phyloP scores from a whole-genome alignment of 2,888 invertebrate genomes.

The Formica aserva region DNA sequence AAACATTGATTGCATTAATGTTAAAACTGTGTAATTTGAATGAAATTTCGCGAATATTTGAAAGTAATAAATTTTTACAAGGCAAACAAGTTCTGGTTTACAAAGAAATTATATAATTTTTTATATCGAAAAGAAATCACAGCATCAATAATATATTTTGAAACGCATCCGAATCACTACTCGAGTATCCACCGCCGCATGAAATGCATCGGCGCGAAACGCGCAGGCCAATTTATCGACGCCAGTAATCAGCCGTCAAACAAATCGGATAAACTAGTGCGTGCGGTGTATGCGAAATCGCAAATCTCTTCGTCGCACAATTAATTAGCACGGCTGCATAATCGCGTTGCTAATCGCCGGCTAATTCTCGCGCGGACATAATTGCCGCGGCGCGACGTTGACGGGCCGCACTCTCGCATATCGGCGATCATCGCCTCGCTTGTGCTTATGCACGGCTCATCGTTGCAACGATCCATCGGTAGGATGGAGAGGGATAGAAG shows the following conservation, averaged over 20 bases:
- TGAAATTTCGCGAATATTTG: not conserved
- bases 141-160: not conserved
- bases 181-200: not conserved
- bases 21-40: not conserved
- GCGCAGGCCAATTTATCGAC: slow-evolving; percentile 7
- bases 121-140: not conserved
- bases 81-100: not conserved
- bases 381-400: slow-evolving; percentile 38
- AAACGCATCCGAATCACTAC: not conserved
- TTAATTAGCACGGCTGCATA: slow-evolving; percentile 43
- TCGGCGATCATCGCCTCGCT: not conserved
- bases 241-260: slow-evolving; percentile 28
- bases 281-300: not conserved
- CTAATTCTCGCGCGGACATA: slow-evolving; percentile 40
- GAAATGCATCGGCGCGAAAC: not conserved
- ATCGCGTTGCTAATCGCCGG: slow-evolving; percentile 38
- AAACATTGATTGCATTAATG: not conserved
- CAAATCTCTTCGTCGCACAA: slow-evolving; percentile 4
- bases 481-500: not conserved
- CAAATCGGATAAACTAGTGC: slow-evolving; percentile 22
- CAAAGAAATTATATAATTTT: not conserved
- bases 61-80: not conserved
- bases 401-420: not conserved
- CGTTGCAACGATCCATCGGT: not conserved
- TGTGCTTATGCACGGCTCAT: not conserved